Conservation (phyloP, 2,113 vertebrate species). For the Prinia subflava region DNA sequence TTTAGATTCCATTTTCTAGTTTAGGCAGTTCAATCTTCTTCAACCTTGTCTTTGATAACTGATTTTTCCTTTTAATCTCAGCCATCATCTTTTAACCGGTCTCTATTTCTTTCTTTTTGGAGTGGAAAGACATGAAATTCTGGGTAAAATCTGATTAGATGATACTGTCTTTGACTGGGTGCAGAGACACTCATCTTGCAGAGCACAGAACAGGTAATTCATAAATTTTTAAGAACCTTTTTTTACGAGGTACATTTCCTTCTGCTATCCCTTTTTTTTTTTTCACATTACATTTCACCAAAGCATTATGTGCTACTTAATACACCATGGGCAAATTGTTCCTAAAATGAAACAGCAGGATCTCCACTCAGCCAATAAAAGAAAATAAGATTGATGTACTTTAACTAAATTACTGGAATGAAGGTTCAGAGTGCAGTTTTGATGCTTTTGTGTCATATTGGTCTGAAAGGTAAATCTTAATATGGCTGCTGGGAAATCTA, state of each 20-base stretch:
- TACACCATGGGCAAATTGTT: constrained; percentile 32
- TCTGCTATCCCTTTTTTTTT: background rate
- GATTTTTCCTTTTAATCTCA: constrained; percentile 13
- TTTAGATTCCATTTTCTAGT: constrained; percentile 30
- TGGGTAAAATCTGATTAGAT: background rate
- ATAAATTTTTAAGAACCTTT: background rate
- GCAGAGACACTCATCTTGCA: background rate
- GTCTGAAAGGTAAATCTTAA: constrained; percentile 23
- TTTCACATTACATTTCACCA: background rate
- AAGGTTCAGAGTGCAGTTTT: constrained; percentile 45
- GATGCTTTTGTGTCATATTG: background rate
- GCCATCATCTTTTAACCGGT: background rate
- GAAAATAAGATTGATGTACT: constrained; percentile 48
- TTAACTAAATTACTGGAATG: constrained; percentile 2
- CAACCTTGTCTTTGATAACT: background rate
- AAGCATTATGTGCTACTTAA: constrained; percentile 33
- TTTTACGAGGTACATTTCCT: background rate
- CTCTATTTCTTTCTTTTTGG: background rate
- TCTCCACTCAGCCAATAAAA: constrained; percentile 23
- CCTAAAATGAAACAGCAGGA: constrained; percentile 47
- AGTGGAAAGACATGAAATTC: background rate
- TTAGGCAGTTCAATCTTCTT: background rate
- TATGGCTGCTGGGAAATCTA: background rate
- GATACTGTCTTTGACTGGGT: background rate
- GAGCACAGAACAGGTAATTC: background rate